These are phyloP conservation scores for Battus philenor DNA, from an alignment of 1,140 invertebrate genomes.

Conservation along the genomic window DNA sequence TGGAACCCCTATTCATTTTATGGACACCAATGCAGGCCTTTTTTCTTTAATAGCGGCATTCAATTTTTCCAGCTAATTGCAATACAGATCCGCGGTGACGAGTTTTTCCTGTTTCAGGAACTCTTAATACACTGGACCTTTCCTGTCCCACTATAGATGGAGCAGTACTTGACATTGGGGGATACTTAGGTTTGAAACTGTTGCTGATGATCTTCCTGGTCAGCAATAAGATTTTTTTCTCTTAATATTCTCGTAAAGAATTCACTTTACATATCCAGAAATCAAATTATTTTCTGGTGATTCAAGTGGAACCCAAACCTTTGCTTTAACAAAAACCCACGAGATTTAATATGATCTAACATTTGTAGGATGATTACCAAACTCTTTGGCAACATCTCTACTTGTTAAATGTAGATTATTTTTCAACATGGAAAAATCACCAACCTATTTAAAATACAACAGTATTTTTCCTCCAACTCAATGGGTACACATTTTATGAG, in stretches of 20 bases:
- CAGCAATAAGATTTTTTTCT: background rate
- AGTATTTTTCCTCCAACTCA: too few species aligned
- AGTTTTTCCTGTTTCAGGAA: too few species aligned
- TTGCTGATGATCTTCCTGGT: background rate
- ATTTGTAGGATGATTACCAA: background rate
- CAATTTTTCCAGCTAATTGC: background rate
- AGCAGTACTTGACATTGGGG: background rate
- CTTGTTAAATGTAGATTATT: background rate
- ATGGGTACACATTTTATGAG: too few species aligned
- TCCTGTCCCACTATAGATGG: too few species aligned
- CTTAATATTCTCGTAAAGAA: background rate
- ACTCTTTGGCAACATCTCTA: background rate
- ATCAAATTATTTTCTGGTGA: background rate
- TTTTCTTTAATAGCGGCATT: background rate
- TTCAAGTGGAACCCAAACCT: background rate
- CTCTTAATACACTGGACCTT: background rate
- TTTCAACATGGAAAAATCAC: too few species aligned
- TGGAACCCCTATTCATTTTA: background rate
- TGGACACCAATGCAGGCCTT: background rate
- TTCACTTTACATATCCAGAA: background rate
- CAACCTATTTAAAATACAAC: too few species aligned
- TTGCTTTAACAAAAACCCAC: background rate
- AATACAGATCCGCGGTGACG: background rate
- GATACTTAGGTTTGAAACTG: background rate
- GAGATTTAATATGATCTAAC: background rate